Conservation (phyloP, 2,113 vertebrate species). For the Falcunculus frontatus region DNA sequence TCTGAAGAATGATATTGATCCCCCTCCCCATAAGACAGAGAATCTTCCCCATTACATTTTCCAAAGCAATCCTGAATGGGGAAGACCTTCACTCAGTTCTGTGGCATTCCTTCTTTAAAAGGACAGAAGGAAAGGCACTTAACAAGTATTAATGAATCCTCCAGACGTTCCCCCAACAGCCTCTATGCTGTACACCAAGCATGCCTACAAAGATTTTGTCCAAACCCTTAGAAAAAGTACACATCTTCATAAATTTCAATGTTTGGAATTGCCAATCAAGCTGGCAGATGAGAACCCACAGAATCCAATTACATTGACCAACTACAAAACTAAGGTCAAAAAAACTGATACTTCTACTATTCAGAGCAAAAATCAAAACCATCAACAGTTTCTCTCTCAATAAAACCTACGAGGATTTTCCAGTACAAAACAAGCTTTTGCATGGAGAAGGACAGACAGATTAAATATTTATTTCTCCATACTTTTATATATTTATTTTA, state of each 20-base stretch:
- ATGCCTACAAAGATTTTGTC: neutral
- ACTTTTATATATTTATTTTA: neutral
- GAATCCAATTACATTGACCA: neutral
- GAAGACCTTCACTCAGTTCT: neutral
- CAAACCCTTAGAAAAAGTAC: neutral
- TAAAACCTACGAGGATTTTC: neutral
- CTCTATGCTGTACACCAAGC: neutral
- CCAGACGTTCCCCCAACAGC: neutral
- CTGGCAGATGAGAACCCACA: neutral
- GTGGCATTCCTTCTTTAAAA: neutral
- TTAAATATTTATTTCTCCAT: neutral
- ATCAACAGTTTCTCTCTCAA: neutral
- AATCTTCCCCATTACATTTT: neutral
- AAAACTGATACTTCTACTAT: fast-evolving
- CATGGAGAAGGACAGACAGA: neutral
- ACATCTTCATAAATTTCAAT: neutral
- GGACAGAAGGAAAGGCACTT: slow-evolving; percentile 32
- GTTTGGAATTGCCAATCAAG: neutral
- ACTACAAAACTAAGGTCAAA: neutral
- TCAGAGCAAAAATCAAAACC: neutral
- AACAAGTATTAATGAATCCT: neutral
- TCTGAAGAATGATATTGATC: neutral
- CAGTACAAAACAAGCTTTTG: neutral
- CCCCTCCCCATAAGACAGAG: neutral
- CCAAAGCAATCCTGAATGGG: neutral